These are phyloP conservation scores for Epirrita christyi DNA, from an alignment of 2,888 invertebrate genomes.

Conservation along the genomic window DNA sequence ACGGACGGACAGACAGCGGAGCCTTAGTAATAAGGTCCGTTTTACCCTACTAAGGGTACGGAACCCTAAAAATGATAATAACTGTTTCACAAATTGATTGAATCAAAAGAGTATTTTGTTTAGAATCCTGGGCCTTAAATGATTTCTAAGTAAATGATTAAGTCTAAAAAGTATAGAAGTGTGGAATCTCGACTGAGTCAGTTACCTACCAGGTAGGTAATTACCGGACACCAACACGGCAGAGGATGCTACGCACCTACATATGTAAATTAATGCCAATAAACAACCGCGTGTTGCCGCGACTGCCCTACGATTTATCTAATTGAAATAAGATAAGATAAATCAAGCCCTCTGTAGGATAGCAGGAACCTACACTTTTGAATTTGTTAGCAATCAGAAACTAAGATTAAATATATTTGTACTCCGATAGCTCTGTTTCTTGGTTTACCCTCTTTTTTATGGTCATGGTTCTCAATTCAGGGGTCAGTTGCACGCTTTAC, in stretches of 20 bases:
- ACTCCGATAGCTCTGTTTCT: too few species aligned
- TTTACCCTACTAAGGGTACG: too few species aligned
- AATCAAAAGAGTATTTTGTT: too few species aligned
- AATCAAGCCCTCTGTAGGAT: conserved; percentile 8
- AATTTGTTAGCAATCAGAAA: conserved; percentile 14
- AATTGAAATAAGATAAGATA: conserved; percentile 30
- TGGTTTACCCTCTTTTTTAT: too few species aligned
- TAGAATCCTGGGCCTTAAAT: too few species aligned
- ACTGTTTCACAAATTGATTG: too few species aligned
- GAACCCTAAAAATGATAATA: too few species aligned
- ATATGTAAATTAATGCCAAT: conserved; percentile 29
- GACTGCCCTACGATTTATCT: conserved; percentile 28
- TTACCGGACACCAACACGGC: conserved; percentile 29
- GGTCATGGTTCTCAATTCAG: too few species aligned
- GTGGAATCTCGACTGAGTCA: conserved; percentile 17
- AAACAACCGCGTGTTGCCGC: conserved; percentile 22
- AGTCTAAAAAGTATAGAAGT: conserved; percentile 10
- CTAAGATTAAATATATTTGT: background rate
- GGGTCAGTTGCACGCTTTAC: too few species aligned
- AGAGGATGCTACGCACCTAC: conserved; percentile 22
- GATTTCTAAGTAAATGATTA: too few species aligned
- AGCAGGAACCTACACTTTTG: conserved; percentile 12
- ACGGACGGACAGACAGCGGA: too few species aligned
- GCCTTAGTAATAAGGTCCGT: too few species aligned
- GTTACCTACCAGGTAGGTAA: conserved; percentile 14